These are phyloP conservation scores for Conistra vaccinii DNA, from an alignment of 2,888 invertebrate species.

Conservation along the genomic window DNA sequence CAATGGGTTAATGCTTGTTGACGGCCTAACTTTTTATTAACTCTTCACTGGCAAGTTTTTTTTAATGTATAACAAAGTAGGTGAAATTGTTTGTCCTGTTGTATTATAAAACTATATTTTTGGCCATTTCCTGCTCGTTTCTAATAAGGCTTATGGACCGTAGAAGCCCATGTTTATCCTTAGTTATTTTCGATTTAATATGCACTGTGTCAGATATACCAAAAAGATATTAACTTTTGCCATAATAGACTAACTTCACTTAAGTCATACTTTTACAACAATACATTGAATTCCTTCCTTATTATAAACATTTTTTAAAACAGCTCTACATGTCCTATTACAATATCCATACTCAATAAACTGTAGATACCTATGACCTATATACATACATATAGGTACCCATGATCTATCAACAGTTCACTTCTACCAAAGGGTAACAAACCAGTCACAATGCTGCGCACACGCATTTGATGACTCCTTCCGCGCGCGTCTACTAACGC, in stretches of 20 bases:
- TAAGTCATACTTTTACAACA: no score
- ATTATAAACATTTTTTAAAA: background rate
- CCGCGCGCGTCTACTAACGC: slow-evolving; percentile 57
- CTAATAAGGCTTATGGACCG: background rate
- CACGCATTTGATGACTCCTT: slow-evolving; percentile 58
- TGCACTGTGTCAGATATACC: background rate
- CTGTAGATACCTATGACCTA: slow-evolving; percentile 8
- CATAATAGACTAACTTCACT: background rate
- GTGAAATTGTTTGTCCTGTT: background rate
- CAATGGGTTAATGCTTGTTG: slow-evolving; percentile 41
- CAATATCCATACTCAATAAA: background rate
- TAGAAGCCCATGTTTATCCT: background rate
- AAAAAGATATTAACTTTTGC: background rate
- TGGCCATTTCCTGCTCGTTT: background rate
- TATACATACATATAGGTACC: background rate
- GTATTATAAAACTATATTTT: background rate
- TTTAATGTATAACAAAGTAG: background rate
- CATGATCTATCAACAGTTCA: background rate
- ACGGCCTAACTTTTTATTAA: slow-evolving; percentile 20
- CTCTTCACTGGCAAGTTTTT: background rate
- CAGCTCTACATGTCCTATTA: no score
- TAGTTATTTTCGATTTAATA: background rate
- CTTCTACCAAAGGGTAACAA: slow-evolving; percentile 27
- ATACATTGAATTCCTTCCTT: background rate
- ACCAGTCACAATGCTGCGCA: slow-evolving; percentile 44